Evolutionary conservation across 2,797 vertebrate genomes (phyloP).

Genomic region (Cottoperca gobio): DNA sequence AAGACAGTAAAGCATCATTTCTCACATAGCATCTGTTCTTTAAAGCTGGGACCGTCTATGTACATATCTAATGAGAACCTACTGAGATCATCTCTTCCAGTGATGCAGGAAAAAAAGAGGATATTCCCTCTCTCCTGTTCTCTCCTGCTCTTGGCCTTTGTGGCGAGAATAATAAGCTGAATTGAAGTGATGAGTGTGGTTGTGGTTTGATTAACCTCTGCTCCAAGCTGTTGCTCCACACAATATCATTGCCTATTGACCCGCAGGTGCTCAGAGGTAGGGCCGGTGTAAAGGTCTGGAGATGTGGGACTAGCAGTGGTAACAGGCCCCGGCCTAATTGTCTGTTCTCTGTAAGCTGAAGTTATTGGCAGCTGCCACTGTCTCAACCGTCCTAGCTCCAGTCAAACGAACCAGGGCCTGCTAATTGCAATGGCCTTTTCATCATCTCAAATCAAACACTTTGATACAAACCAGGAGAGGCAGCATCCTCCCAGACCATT

Average conservation of each 20-base stretch:
- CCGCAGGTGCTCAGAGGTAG: conserved; percentile 85
- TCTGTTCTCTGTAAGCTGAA: conserved; percentile 89
- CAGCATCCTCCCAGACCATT: conserved; percentile 85
- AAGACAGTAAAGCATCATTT: conserved; percentile 7
- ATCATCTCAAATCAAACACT: conserved; percentile 91
- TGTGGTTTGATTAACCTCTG: conserved; percentile 88
- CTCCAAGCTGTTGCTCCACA: conserved; percentile 76
- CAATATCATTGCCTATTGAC: conserved; percentile 88
- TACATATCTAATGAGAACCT: conserved; percentile 28
- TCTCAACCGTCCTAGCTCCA: conserved; percentile 84
- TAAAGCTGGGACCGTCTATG: neutral
- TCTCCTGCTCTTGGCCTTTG: conserved; percentile 65
- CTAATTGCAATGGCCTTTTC: conserved; percentile 99
- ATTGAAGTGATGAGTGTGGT: conserved; percentile 64
- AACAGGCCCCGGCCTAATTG: conserved; percentile 90
- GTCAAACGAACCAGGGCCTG: conserved; percentile 86
- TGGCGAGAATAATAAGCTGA: conserved; percentile 72
- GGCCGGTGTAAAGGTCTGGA: conserved; percentile 86
- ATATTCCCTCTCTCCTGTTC: conserved; percentile 23
- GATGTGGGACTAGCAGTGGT: conserved; percentile 84
- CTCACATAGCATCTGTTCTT: neutral
- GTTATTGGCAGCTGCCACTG: conserved; percentile 98
- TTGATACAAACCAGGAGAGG: conserved; percentile 83
- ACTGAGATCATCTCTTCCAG: conserved; percentile 18
- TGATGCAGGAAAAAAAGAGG: conserved; percentile 26